phyloP scores from a whole-genome alignment of 2,888 invertebrate genomes.

The Pantelozetes paolii region DNA sequence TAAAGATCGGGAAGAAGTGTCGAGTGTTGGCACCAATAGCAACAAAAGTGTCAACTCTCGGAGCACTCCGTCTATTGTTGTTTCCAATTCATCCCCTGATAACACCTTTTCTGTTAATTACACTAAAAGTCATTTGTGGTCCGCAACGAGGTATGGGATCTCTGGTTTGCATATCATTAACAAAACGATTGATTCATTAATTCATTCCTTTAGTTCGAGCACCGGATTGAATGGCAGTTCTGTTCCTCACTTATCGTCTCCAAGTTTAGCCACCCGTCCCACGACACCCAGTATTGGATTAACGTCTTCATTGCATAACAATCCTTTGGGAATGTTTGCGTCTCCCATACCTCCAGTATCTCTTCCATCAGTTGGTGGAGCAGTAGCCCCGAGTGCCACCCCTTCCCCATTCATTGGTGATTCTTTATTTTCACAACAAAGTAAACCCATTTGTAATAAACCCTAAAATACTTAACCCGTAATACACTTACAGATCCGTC shows the following conservation, averaged over 20 bases:
- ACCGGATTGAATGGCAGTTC: conserved; percentile 37
- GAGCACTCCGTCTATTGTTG: not conserved
- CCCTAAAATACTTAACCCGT: too few relatives aligned
- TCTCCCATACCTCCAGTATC: conserved; percentile 45
- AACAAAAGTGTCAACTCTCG: not conserved
- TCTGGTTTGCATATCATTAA: not conserved
- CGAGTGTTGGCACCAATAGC: not conserved
- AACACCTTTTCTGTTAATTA: not conserved
- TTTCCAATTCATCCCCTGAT: not conserved
- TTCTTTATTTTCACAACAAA: conserved; percentile 46
- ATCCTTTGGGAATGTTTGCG: conserved; percentile 47
- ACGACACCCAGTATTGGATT: conserved; percentile 42
- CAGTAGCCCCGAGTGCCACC: conserved; percentile 44
- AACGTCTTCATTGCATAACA: conserved; percentile 40
- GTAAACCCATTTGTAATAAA: too few relatives aligned
- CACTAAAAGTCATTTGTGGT: conserved; percentile 17
- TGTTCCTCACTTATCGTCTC: conserved; percentile 39
- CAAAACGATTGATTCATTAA: not conserved
- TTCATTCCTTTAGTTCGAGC: conserved; percentile 37
- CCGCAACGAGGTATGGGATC: not conserved
- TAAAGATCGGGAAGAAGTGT: not conserved
- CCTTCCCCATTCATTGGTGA: conserved; percentile 47
- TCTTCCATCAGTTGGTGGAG: conserved; percentile 45
- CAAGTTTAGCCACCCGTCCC: conserved; percentile 32
- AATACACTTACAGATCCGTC: conserved; percentile 49